Evolutionary conservation across 2,888 invertebrate species (phyloP), one percentile per base, ranked within the genome.

Genomic region (Drosophila siamana): DNA sequence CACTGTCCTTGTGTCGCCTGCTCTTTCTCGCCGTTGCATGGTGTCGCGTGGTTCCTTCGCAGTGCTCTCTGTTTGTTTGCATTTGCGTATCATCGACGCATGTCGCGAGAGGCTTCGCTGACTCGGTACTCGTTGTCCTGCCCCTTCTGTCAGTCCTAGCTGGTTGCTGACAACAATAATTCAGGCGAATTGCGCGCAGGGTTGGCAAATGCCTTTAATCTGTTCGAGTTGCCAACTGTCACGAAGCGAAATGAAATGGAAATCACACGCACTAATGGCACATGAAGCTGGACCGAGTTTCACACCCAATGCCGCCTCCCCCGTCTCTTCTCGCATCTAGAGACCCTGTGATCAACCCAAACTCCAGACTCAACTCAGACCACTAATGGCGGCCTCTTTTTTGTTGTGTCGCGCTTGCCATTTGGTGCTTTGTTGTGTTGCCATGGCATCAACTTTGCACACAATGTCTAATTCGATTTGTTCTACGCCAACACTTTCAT

Each of bases 401-500:
- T 66, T 52, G 24, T 54, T 73, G 50, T 36, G 8, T 40, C 57
- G 28, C n/a, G n/a, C n/a, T n/a, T n/a, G n/a, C n/a, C n/a, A n/a
- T n/a, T n/a, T n/a, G n/a, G n/a, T n/a, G n/a, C n/a, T n/a, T 13
- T 65, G 56, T 60, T 48, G 19, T 55, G 50, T 50, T 47, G 55
- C 64, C 62, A 69, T 79, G 72, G 66, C 80, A 62, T 76, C 68
- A 68, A 63, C 69, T 85, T 86, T 72, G 70, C 80, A 83, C 88
- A 80, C 30, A 30, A 74, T 84, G 83, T 91, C 91, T 90, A 91
- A 91, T 91, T 91, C 90, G 88, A 91, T 91, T 91, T 83, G 89
- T 91, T 91, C 91, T 91, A 88, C 90, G 86, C 90, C 92, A 91
- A 91, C 92, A 91, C 91, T 91, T 91, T 90, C 86, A 88, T 91